Percentiles rank a stretch among this genome's conserved stretches.
Conservation (phyloP, 2,113 vertebrate species). For the Orcinus orca region DNA sequence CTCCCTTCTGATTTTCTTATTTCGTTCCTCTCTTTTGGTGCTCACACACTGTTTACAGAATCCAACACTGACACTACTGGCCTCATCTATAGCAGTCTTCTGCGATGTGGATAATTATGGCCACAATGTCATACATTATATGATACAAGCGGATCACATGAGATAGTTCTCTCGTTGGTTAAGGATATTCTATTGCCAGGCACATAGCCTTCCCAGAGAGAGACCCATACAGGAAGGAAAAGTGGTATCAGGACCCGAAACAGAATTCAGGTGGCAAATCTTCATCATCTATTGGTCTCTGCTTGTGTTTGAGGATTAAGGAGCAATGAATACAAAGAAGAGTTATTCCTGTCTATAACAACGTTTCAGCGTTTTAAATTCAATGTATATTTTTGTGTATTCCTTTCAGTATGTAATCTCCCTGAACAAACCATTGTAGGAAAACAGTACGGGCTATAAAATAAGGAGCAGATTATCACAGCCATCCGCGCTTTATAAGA, state of each 20-base stretch:
- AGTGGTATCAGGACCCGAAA: fast-evolving
- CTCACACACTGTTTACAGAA: background rate
- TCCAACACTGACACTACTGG: fast-evolving
- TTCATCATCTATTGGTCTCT: fast-evolving
- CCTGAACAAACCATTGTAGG: background rate
- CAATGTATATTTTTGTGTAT: no score
- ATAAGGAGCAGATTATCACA: background rate
- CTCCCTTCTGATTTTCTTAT: background rate
- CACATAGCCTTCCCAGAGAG: background rate
- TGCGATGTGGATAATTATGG: fast-evolving
- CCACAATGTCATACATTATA: fast-evolving
- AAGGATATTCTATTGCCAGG: background rate
- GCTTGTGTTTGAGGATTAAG: background rate
- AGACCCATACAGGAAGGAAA: background rate
- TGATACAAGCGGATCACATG: fast-evolving
- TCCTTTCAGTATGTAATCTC: no score
- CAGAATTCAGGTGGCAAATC: fast-evolving
- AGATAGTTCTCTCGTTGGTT: no score
- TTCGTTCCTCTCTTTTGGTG: background rate
- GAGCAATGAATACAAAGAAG: fast-evolving
- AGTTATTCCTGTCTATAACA: background rate
- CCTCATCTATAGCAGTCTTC: fast-evolving
- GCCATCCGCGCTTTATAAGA: background rate
- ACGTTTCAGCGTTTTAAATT: fast-evolving
- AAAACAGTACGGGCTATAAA: background rate